Evolutionary conservation across 2,888 invertebrate species (phyloP), one percentile per base, ranked within the genome.

Genomic region (Clostera curtula): DNA sequence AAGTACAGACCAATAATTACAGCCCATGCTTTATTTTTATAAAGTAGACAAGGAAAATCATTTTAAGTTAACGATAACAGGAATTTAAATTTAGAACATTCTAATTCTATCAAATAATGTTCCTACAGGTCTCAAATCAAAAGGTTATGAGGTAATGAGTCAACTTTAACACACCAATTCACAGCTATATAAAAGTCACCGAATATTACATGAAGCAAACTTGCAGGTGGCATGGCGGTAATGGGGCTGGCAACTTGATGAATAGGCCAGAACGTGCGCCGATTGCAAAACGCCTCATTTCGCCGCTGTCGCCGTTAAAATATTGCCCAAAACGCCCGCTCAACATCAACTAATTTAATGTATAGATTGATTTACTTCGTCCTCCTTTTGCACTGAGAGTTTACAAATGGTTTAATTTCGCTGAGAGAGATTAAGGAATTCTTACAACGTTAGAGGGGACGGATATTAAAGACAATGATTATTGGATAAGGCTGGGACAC

Each of bases 261-360:
- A 77, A 79, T 79, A 75, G 77, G 61, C 61, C 39, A 44, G 56
- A 56, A 77, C 79, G 79, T 79, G 79, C 60, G 50, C 52, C 34
- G 75, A 61, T 58, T 68, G 68, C 72, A 68, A 76, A 77, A 71
- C 62, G 59, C 61, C 61, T 61, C 67, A 64, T 70, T 70, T 65
- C 63, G 68, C 65, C 55, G 67, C 59, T 66, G 60, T 66, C 69
- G 51, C 66, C 61, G 61, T 61, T 76, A 69, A 75, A 76, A 75
- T 74, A 76, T 75, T 65, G 57, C 72, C 69, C 38, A 74, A 74
- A 76, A 72, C 71, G 66, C 63, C 68, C 65, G 67, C 62, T 71
- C 68, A 74, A 74, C 70, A 69, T 71, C 71, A 69, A 70, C 70
- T 75, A 76, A 76, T 77, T 75, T 67, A 76, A 74, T 66, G 65